Conservation (phyloP, 2,113 vertebrate genomes). For the Riparia riparia region DNA sequence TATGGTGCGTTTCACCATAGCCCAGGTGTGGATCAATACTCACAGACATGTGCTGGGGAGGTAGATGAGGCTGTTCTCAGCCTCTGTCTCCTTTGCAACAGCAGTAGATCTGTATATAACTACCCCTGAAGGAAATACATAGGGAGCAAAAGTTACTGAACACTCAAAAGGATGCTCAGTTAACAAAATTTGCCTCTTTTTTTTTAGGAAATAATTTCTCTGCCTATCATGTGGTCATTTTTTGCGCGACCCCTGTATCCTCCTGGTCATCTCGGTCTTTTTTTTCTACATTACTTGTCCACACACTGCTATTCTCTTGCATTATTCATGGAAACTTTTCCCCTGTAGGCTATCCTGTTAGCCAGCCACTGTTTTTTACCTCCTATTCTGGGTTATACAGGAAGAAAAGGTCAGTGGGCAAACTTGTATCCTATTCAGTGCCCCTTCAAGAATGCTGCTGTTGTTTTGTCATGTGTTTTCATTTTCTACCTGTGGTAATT, state of each 20-base stretch:
- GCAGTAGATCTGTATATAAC: neutral
- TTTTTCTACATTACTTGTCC: slow-evolving; percentile 38
- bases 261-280: neutral
- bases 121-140: neutral
- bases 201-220: neutral
- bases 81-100: neutral
- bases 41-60: neutral
- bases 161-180: neutral
- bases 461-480: neutral
- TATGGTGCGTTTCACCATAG: neutral
- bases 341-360: slow-evolving; percentile 43
- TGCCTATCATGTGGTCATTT: neutral
- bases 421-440: neutral
- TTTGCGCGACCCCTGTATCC: neutral
- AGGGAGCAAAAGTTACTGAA: neutral
- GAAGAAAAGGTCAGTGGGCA: slow-evolving; percentile 40
- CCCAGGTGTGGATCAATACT: neutral
- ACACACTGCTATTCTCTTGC: slow-evolving; percentile 29
- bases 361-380: slow-evolving; percentile 45
- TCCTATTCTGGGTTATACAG: slow-evolving; percentile 22
- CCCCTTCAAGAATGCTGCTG: slow-evolving; percentile 18
- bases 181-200: neutral
- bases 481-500: slow-evolving; percentile 38
- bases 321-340: slow-evolving; percentile 71
- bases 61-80: neutral